A percentile compares a stretch with the other conserved stretches of the same genome.
Evolutionary conservation across 2,113 vertebrate genomes (phyloP).

Genomic region (Bos javanicus): DNA sequence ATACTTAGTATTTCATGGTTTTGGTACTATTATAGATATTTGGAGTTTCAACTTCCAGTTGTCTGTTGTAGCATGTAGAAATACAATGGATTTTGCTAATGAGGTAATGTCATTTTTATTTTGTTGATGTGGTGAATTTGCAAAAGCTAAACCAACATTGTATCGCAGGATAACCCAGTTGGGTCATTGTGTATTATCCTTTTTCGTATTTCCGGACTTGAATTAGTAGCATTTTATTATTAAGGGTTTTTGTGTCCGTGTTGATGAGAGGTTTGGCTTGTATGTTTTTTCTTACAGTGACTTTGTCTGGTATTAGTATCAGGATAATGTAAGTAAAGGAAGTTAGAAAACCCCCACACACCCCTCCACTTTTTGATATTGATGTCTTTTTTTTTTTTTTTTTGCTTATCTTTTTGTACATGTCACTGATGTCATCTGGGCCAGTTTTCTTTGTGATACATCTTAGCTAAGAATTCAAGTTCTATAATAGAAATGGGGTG

Average conservation of each 20-base stretch:
- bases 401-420: background rate
- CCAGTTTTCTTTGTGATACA: background rate
- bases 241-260: background rate
- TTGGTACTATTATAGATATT: background rate
- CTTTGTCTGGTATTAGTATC: background rate
- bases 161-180: background rate
- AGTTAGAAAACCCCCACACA: background rate
- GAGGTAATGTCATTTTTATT: background rate
- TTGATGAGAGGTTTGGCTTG: background rate
- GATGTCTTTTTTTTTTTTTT: background rate
- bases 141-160: background rate
- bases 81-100: background rate
- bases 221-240: background rate
- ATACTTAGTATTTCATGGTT: background rate
- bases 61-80: background rate
- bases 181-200: background rate
- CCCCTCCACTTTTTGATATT: background rate
- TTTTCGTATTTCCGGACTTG: background rate
- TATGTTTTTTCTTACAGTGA: background rate
- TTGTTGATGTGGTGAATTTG: background rate
- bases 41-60: background rate
- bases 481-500: background rate
- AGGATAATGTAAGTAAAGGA: background rate
- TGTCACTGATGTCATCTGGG: background rate
- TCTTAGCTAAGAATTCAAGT: background rate